Evolutionary conservation across 2,888 invertebrate species (phyloP), one percentile per base, ranked within the genome.

Genomic region (Scelioninae gen. 2): DNA sequence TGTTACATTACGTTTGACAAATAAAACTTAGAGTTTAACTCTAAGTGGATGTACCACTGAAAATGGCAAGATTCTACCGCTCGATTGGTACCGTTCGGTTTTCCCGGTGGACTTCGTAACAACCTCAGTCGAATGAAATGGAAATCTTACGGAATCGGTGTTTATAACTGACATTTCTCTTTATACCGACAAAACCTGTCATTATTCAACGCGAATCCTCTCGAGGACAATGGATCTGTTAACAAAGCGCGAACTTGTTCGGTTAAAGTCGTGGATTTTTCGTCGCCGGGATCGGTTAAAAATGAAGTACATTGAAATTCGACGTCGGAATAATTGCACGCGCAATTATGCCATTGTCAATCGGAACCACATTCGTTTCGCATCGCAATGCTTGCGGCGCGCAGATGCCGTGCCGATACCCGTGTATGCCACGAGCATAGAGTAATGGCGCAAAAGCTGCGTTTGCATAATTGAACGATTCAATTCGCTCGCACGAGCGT

Each of bases 381-480:
- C 41, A 52, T 41, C 39, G 53, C 64, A 45, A 35, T 53, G 45
- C 53, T 53, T 35, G 35, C 31, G 35, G 37, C 31, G 53, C 33
- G 64, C 18, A 41, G 52, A 64, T 53, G 53, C 46, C 33, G 37
- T 46, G 46, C 64, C 53, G 58, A 58, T 64, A 63, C 70, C 50
- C 28, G 39, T 67, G 61, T 18, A 57, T 41, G 45, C 61, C 43
- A 43, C 50, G 57, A 57, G 41, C 53, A 50, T 37, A 52, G 45
- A 25, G 45, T 48, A 67, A 61, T 61, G 61, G 68, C 69, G 52
- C 53, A 63, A 60, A 63, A 68, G 37, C 58, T 74, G 69, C 46
- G 73, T 78, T 79, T 79, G 78, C 79, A 79, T 80, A 79, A 80
- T 79, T 79, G 76, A 79, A 78, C 78, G 76, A 78, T 79, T 80